These are phyloP conservation scores for Dryomyza anilis DNA, from an alignment of 2,888 invertebrate genomes.

Conservation along the genomic window DNA sequence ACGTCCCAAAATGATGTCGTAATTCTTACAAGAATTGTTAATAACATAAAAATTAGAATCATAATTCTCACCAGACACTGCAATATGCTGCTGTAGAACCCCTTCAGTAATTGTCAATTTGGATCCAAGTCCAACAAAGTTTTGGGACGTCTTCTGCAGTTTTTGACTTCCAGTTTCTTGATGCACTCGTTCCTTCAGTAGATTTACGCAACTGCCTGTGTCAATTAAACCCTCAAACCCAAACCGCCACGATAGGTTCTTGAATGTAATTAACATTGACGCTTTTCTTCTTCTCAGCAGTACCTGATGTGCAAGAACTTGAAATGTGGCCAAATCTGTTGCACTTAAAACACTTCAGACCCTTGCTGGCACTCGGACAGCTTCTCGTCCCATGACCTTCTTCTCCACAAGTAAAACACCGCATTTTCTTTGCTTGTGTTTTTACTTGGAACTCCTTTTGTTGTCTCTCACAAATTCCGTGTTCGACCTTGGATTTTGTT, in stretches of 20 bases:
- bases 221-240: neutral
- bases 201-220: neutral
- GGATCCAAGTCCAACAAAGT: neutral
- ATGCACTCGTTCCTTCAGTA: neutral
- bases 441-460: neutral
- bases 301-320: no score
- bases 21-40: no score
- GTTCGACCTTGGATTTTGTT: neutral
- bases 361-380: no score
- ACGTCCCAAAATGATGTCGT: no score
- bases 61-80: no score
- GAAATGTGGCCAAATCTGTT: no score
- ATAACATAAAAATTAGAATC: no score
- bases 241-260: neutral
- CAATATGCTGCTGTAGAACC: neutral
- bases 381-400: neutral
- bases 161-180: neutral
- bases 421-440: no score
- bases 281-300: no score
- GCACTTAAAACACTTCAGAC: neutral
- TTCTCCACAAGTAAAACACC: neutral
- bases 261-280: neutral
- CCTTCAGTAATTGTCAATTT: neutral
- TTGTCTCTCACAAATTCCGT: neutral
- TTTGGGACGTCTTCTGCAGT: neutral